Evolutionary conservation across 2,797 vertebrate species (phyloP).

Genomic region (Clarias platycephalus): DNA sequence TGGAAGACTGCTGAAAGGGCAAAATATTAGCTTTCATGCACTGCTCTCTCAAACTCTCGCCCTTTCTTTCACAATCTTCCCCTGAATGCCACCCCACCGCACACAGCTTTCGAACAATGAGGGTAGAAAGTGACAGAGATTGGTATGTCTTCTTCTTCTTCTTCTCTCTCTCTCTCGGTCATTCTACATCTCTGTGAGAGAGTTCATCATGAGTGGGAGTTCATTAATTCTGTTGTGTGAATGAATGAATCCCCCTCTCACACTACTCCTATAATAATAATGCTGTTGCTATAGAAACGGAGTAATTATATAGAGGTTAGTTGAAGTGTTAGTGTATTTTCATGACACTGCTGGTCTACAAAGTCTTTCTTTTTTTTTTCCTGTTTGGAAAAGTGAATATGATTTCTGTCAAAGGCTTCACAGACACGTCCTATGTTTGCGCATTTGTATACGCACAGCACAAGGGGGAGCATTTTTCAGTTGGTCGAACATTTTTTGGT

Average conservation of each 20-base stretch:
- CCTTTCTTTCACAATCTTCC: constrained; percentile 37
- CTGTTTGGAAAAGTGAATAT: neutral
- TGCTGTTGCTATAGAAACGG: constrained; percentile 34
- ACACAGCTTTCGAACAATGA: constrained; percentile 42
- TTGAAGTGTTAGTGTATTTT: constrained; percentile 12
- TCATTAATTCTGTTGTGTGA: constrained; percentile 56
- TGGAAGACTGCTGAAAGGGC: constrained; percentile 57
- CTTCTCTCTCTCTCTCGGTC: constrained; percentile 3
- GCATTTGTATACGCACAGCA: neutral
- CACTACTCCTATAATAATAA: constrained; percentile 34
- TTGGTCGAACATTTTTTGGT: neutral
- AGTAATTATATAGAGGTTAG: constrained; percentile 35
- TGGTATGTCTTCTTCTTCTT: constrained; percentile 47
- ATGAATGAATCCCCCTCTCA: constrained; percentile 33
- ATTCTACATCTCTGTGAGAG: constrained; percentile 6
- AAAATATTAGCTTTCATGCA: constrained; percentile 53
- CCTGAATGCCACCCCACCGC: constrained; percentile 39
- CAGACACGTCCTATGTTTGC: neutral
- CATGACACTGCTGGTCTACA: constrained; percentile 20
- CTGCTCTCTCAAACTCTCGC: constrained; percentile 38
- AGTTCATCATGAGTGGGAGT: constrained; percentile 49
- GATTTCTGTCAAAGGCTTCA: constrained; percentile 12
- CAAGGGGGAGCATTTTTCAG: constrained; percentile 26
- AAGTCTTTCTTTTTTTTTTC: constrained; percentile 3
- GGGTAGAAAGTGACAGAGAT: constrained; percentile 41